phyloP scores from a whole-genome alignment of 2,113 vertebrate genomes.

The Gasterosteus aculeatus region DNA sequence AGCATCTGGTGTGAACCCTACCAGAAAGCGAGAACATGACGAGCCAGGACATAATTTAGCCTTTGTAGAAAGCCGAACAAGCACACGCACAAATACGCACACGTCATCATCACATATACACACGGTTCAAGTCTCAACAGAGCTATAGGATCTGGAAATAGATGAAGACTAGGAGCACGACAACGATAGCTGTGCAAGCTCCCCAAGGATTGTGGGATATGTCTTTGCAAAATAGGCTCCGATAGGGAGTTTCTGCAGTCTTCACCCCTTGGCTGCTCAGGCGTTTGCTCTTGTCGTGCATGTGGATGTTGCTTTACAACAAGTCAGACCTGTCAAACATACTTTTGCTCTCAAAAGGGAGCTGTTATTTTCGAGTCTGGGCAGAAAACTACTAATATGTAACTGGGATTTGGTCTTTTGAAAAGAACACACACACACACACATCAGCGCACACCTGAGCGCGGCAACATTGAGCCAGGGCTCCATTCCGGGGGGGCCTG shows the following conservation, averaged over 20 bases:
- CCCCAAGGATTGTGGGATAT: conserved; percentile 45
- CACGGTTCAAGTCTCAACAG: conserved; percentile 3
- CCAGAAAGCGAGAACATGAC: conserved; percentile 15
- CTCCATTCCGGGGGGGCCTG: conserved; percentile 44
- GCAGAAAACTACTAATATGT: conserved; percentile 7
- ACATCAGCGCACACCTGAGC: conserved; percentile 42
- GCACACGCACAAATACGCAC: neutral
- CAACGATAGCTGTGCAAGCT: conserved; percentile 40
- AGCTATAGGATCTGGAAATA: conserved; percentile 30
- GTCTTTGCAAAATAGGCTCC: conserved; percentile 17
- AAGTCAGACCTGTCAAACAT: neutral
- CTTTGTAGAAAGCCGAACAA: conserved; percentile 11
- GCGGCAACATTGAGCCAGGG: conserved; percentile 36
- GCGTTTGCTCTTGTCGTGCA: conserved; percentile 10
- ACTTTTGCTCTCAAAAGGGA: neutral
- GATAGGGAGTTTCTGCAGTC: conserved; percentile 9
- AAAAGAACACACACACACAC: conserved; percentile 19
- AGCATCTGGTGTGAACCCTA: conserved; percentile 41
- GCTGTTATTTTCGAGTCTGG: neutral
- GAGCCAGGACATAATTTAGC: conserved; percentile 24
- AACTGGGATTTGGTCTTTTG: neutral
- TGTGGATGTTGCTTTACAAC: conserved; percentile 18
- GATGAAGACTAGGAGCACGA: conserved; percentile 18
- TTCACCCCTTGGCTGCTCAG: conserved; percentile 13
- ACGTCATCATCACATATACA: neutral